Evolutionary conservation across 92 coral and sea anemone genomes (phyloP), one percentile per base, ranked within the genome.

Genomic region (Palythoa grandiflora): DNA sequence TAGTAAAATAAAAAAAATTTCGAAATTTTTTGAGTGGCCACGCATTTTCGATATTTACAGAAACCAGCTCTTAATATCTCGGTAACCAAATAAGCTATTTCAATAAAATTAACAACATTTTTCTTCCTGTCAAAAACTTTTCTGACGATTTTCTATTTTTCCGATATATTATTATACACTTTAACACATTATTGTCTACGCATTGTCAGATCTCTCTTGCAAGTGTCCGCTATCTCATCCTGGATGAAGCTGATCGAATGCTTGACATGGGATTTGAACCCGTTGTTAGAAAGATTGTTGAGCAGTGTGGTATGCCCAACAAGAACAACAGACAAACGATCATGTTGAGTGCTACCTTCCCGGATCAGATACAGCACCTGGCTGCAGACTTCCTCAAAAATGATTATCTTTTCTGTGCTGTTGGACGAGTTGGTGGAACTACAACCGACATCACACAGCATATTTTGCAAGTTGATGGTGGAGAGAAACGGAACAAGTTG

Each of bases 221-320:
- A 48, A 88, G 88, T 63, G 87, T 97, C 66, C 94, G 89, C 73
- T 93, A 94, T 75, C 85, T 97, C 54, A 92, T 97, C 73, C 90
- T 97, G 75, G 99, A 97, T 54, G 99, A 97, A 53, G 99, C 99
- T 13, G 99, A 97, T 84, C 95, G 99, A 13, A 97, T 97, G 99
- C 80, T 97, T 38, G 99, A 97, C 85, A 92, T 97, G 94, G 99
- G 99, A 38, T 97, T 97, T 87, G 99, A 93, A n/a, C 89, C 89
- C 0, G 93, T 59, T 38, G 89, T 97, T 52, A 96, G 98, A 44
- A 92, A 88, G 88, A 90, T 97, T 37, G 93, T 94, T 0, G 88
- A 91, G 51, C 61, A 89, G 65, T 78, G 86, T 50, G 91, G 88
- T 39, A 94, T 97, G 96, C 96, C 98, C 8, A 83, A 89, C 13